Conservation (phyloP, 2,113 vertebrate species). For the Pholis gunnellus region DNA sequence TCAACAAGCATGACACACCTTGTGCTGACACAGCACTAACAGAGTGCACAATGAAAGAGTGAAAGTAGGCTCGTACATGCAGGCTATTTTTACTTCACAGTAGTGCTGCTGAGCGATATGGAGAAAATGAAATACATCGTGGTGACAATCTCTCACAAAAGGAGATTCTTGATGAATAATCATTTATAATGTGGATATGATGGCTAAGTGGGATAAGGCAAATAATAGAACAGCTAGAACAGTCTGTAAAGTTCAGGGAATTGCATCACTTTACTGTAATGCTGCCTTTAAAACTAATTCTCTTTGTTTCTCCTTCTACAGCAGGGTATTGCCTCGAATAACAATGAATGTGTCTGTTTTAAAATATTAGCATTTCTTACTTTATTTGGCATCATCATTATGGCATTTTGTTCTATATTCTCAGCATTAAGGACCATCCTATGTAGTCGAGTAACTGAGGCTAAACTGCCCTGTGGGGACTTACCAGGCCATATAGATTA, state of each 20-base stretch:
- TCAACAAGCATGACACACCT: neutral
- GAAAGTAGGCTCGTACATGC: neutral
- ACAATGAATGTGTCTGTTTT: neutral
- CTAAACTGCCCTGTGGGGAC: neutral
- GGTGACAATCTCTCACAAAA: too few species aligned
- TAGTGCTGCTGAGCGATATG: neutral
- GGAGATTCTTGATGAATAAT: neutral
- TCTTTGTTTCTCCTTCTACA: neutral
- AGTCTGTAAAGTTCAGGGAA: neutral
- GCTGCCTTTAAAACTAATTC: neutral
- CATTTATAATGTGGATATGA: neutral
- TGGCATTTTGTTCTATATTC: neutral
- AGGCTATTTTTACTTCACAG: neutral
- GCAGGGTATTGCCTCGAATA: neutral
- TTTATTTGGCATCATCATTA: neutral
- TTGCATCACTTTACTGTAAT: neutral
- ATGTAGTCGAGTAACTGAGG: neutral
- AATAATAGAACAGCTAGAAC: neutral
- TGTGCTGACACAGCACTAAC: neutral
- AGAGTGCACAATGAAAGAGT: neutral
- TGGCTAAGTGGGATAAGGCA: neutral
- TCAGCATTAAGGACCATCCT: neutral
- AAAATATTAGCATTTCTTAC: neutral
- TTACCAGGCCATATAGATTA: neutral
- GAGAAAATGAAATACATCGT: neutral